Evolutionary conservation across 1,140 invertebrate genomes (phyloP), one percentile per base, ranked within the genome.

Genomic region (Vanessa atalanta): DNA sequence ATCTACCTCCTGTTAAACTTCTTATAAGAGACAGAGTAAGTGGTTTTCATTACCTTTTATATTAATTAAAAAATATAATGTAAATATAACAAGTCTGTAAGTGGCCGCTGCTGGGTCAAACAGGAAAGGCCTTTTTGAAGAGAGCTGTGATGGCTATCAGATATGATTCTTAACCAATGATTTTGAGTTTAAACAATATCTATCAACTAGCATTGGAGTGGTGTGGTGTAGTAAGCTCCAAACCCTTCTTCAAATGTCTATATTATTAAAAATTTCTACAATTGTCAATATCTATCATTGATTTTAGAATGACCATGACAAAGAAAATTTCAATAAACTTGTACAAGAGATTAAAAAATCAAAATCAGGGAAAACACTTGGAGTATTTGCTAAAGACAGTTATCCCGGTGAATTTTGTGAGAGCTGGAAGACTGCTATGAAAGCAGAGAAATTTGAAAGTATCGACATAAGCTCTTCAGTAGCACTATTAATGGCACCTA

Each of bases 321-420:
- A 98, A 90, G 96, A 95, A 20, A 99, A 99, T 93, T 99, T 98
- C 93, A 95, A 95, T 70, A 98, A 97, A 88, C 93, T 99, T 2
- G 95, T 99, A 65, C 94, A 96, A 79, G 95, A 95, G 23, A 97
- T 99, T 65, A 97, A 97, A 91, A 95, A 95, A 71, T 98, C 98
- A 76, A 97, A 97, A 93, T 96, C 96, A 75, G 98, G 98, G 12
- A 98, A 98, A 94, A 96, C 94, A 7, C 87, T 99, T 55, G 99
- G 99, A n/a, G 95, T 98, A 14, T 99, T 99, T 93, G 92, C 94
- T 0, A 99, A 99, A 93, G 99, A 99, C 89, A 97, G 97, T 78
- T 99, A 98, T 88, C 95, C 96, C 15, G 98, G 98, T 14, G 96
- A 98, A 69, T 99, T 99, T 88, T 96, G 98, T 93, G 97, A 98